Base-by-base conservation (phyloP, 2,113 vertebrate species). In the Nycticryphes semicollaris region DNA sequence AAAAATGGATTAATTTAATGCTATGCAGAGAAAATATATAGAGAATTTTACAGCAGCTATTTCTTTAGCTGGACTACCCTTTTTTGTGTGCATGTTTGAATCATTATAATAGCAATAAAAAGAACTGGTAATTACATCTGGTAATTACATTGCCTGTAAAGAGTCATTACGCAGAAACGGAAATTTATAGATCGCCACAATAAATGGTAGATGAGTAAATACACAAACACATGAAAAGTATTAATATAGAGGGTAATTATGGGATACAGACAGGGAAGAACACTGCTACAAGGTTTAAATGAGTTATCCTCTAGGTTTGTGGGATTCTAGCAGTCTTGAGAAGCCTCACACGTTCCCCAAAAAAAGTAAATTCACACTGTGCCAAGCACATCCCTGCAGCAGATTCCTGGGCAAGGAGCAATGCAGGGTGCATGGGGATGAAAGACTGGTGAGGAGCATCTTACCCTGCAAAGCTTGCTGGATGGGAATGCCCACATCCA, bases 1-100 rank as follows among this genome's bases (percentile, higher is more conserved):
- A 95, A 95, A 96, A 96, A 63, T 41, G 35, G 88, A 90, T 96
- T 94, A 67, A 96, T 94, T 81, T 89, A 93, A 94, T 88, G 68
- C 79, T 81, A 51, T 11, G 22, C 1, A 13, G 68, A 90, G 53
- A 92, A 91, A 92, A 81, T 78, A 87, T 50, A 96, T 41, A 68
- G 6, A 68, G 41, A 90, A 66, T 60, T 94, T 93, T 95, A 91
- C 56, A 84, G 93, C 87, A 79, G 69, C 45, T 54, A 53, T 91
- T 94, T 84, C 67, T 86, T 95, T 78, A 69, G 43, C 35, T 90
- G 77, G 81, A 68, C 48, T 80, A 5, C 21, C 27, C 20, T 51
- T 74, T 87, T 87, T 68, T 51, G n/a, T 37, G 12, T n/a, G 85
- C 6, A 50, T 76, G 87, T 81, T 93, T 27, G 30, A 93, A 50